Conservation (phyloP, 2,888 invertebrate species). For the Archips xylosteana region DNA sequence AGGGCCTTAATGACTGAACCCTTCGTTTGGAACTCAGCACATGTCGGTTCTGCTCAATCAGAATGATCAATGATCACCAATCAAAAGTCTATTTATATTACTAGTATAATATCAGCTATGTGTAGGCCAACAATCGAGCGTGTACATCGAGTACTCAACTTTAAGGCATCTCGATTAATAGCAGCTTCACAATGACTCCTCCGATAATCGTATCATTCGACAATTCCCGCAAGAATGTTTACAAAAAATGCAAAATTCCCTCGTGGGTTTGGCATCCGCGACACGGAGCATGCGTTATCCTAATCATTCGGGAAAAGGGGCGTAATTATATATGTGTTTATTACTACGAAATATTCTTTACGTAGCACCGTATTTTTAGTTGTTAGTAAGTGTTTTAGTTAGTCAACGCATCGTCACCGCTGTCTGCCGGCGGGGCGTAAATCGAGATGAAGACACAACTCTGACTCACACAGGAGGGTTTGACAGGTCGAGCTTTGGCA, state of each 20-base stretch:
- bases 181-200: not conserved
- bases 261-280: constrained; percentile 47
- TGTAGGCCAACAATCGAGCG: not conserved
- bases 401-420: constrained; percentile 32
- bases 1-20: too few relatives aligned
- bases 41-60: not conserved
- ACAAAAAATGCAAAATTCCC: constrained; percentile 27
- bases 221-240: not conserved
- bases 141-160: not conserved
- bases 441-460: constrained; percentile 13
- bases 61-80: not conserved
- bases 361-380: constrained; percentile 34
- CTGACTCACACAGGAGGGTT: constrained; percentile 23
- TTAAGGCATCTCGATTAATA: not conserved
- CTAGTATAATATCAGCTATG: too few relatives aligned
- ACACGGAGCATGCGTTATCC: constrained; percentile 40
- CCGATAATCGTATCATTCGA: not conserved
- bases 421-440: constrained; percentile 24
- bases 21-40: too few relatives aligned
- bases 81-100: too few relatives aligned
- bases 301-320: constrained; percentile 27
- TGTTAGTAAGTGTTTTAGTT: constrained; percentile 30
- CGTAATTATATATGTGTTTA: constrained; percentile 8
- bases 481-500: constrained; percentile 16
- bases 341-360: constrained; percentile 22